Evolutionary conservation across 2,113 vertebrate genomes (phyloP).

Genomic region (Rhineura floridana): DNA sequence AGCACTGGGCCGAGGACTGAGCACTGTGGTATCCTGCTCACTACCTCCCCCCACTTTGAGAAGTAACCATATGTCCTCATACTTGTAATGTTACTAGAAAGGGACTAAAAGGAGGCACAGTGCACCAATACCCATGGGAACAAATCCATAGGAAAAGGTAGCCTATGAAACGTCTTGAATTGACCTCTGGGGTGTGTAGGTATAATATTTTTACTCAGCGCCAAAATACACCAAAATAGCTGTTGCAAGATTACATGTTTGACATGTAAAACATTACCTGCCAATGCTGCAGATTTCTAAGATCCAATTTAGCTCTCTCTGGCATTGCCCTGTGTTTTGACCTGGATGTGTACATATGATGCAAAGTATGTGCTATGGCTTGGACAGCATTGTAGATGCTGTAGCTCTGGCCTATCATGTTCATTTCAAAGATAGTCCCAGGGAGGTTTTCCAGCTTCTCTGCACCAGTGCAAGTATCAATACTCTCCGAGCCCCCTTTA

Average conservation of each 20-base stretch:
- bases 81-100: no score
- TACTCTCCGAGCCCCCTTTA: not conserved
- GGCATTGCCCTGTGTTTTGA: not conserved
- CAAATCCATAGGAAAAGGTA: no score
- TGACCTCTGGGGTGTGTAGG: not conserved
- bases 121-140: no score
- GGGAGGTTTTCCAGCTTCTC: not conserved
- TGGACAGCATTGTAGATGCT: slow-evolving; percentile 16
- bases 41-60: no score
- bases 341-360: not conserved
- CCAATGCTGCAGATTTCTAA: not conserved
- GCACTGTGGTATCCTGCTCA: no score
- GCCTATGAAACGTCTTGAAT: no score
- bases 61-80: no score
- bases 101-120: no score
- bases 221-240: no score
- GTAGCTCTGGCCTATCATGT: not conserved
- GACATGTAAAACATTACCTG: not conserved
- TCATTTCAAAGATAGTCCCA: slow-evolving; percentile 4
- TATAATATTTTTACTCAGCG: not conserved
- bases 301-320: not conserved
- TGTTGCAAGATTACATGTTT: not conserved
- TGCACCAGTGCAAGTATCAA: not conserved
- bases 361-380: not conserved
- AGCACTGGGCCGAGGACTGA: no score